Evolutionary conservation across 1,140 invertebrate species (phyloP), one percentile per base, ranked within the genome.

Genomic region (Drosophila kanapiae): DNA sequence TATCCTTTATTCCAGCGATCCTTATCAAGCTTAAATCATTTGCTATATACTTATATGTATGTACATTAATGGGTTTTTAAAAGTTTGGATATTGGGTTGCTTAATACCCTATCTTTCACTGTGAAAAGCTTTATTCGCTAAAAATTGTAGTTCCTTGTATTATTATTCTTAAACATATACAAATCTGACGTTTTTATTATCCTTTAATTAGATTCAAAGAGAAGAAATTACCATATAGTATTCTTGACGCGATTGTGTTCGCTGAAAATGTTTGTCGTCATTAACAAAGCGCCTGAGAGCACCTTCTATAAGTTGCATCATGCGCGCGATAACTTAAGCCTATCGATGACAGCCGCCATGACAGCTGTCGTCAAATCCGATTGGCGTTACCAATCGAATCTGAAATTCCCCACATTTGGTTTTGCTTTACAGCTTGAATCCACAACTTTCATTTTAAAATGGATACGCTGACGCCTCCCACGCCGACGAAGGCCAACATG

Each of bases 271-370:
- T n/a, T n/a, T n/a, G n/a, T n/a, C n/a, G n/a, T n/a, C n/a, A n/a
- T n/a, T n/a, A n/a, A n/a, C n/a, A n/a, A n/a, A 23, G 3, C 23
- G 23, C 1, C 23, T 23, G 23, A 23, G 23, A 23, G 23, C 23
- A 23, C 35, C 35, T 37, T 37, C 11, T 13, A 37, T 37, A 13
- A 5, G 13, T 13, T 37, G 35, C 11, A 13, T 5, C 6, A 27
- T 18, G n/a, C 31, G 18, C 0, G 0, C 51, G 53, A 56, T 38
- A 56, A 9, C 18, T 56, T 8, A 2, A 1, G 2, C 35, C 11
- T 56, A 56, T 38, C 53, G 53, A 56, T 56, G 13, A 38, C 53
- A 10, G 35, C 16, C 16, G 11, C 53, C 35, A 56, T 56, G 13
- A 38, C 53, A 10, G 35, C 16, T 11, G 11, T 16, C 33, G 33